Base-by-base conservation (phyloP, 2,888 invertebrate species). In the Athalia circularis region DNA sequence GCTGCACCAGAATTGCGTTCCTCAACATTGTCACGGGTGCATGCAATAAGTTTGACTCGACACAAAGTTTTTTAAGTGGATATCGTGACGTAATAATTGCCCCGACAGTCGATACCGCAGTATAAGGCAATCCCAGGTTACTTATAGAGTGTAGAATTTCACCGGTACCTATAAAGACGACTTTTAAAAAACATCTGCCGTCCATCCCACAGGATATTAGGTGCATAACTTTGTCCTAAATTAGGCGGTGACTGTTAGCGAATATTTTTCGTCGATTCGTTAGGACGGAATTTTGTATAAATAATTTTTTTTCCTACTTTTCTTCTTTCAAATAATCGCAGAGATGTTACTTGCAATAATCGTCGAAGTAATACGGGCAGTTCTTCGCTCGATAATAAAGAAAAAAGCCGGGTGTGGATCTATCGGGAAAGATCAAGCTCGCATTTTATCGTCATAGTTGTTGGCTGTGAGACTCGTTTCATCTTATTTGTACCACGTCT, bases 311-410 rank as follows among this genome's bases (percentile, higher is more conserved):
- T 29, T 29, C 0, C 45, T n/a, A 15, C 43, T 57, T 43, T 5
- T 57, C 29, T 59, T 11, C 61, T 45, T 11, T 70, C 59, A 47
- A 61, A 61, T 8, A 74, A 70, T 57, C 6, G 57, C 48, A 57
- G 75, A 75, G 29, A 64, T 62, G 75, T 75, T 75, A 50, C 61
- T 48, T n/a, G 54, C 9, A 9, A 11, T 62, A 48, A 48, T 62
- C 62, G 61, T 62, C 62, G 50, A 75, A 75, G 62, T 64, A 29
- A 29, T 29, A 75, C 75, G 62, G 62, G 75, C 52, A 61, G 64
- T 75, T 62, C 50, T 75, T 75, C 64, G 50, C 75, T 75, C 75
- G 75, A 75, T 75, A 62, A 75, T 75, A 62, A 29, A 29, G 29
- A 29, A 29, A 29, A 29, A 50, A 75, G 52, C 75, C 50, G 52